phyloP scores from a whole-genome alignment of 1,140 invertebrate species.

The Drosophila pachea region DNA sequence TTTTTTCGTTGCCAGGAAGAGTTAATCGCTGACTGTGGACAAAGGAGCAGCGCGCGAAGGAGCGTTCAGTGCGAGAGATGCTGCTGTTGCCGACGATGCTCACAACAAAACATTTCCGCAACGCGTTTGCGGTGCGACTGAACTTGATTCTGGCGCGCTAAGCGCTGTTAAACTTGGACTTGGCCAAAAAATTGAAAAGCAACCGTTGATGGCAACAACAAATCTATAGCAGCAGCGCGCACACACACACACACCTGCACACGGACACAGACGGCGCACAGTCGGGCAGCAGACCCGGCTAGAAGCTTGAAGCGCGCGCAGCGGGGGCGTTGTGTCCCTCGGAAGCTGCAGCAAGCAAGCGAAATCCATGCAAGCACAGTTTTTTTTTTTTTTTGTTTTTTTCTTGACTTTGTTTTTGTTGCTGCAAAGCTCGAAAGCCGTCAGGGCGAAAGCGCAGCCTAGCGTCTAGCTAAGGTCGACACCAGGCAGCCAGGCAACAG shows the following conservation, averaged over 20 bases:
- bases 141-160: constrained; percentile 76
- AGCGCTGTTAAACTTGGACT: constrained; percentile 76
- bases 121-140: constrained; percentile 77
- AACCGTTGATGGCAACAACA: constrained; percentile 38
- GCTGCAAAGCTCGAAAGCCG: constrained; percentile 27
- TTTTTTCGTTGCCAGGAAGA: too few species aligned
- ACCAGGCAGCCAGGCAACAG: too few species aligned
- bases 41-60: neutral
- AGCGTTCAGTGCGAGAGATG: neutral
- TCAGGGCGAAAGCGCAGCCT: too few species aligned
- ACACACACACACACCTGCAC: neutral
- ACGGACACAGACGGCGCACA: neutral
- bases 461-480: too few species aligned
- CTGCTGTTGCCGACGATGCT: constrained; percentile 54
- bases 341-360: constrained; percentile 31
- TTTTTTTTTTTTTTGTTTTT: constrained; percentile 16
- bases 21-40: neutral
- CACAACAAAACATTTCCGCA: constrained; percentile 72
- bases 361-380: constrained; percentile 14
- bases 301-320: constrained; percentile 23
- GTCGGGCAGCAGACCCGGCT: constrained; percentile 27
- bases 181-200: constrained; percentile 68
- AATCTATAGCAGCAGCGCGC: constrained; percentile 10
- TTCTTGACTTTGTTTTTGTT: neutral
- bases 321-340: constrained; percentile 23